Conservation (phyloP, 1,140 invertebrate species). For the Listronotus bonariensis region DNA sequence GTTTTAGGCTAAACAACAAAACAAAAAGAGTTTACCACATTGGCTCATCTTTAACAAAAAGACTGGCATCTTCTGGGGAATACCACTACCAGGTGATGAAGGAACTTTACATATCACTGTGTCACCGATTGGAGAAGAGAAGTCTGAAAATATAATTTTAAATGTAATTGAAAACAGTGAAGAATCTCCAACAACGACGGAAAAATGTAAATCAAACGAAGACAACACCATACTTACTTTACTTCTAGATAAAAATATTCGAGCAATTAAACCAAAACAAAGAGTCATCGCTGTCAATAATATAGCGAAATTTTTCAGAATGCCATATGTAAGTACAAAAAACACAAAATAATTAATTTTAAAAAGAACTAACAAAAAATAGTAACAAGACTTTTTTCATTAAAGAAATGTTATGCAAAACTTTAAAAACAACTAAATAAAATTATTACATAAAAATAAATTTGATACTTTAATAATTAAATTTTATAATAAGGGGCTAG, state of each 20-base stretch:
- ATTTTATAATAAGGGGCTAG: too few species aligned
- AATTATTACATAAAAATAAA: too few species aligned
- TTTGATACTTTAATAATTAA: too few species aligned
- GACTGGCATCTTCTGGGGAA: constrained; percentile 49
- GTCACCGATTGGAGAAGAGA: constrained; percentile 32
- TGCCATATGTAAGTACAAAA: constrained; percentile 58
- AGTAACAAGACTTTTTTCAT: too few species aligned
- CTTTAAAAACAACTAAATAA: too few species aligned
- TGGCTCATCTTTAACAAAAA: constrained; percentile 54
- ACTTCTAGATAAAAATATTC: constrained; percentile 57
- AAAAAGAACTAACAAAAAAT: too few species aligned
- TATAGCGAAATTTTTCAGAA: constrained; percentile 60
- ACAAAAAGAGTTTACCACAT: constrained; percentile 44
- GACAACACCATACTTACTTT: constrained; percentile 55
- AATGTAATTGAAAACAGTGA: constrained; percentile 24
- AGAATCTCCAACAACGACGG: constrained; percentile 25
- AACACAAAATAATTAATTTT: too few species aligned
- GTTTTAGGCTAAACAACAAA: constrained; percentile 49
- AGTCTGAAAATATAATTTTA: constrained; percentile 30
- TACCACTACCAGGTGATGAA: constrained; percentile 48
- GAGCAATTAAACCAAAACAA: constrained; percentile 57
- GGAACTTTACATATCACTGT: constrained; percentile 44
- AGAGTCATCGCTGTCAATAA: constrained; percentile 61
- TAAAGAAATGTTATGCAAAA: too few species aligned
- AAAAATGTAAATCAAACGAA: constrained; percentile 46